Conservation (phyloP, 1,140 invertebrate species). For the Paralvinella palmiformis region DNA sequence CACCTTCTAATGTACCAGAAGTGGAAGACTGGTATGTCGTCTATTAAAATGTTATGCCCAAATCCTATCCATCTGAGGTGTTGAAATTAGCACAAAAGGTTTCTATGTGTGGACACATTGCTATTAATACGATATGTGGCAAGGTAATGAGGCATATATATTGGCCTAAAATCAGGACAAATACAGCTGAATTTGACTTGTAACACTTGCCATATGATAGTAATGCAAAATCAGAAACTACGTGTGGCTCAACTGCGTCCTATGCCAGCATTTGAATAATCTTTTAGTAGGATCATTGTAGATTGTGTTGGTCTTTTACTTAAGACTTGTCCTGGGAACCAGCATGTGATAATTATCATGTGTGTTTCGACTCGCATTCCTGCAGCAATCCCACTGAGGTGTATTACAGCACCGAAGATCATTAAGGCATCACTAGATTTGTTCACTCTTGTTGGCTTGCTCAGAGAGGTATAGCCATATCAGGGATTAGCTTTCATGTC, state of each 20-base stretch:
- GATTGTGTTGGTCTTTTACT: conserved; percentile 20
- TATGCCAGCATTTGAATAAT: conserved; percentile 20
- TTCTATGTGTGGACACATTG: conserved; percentile 20
- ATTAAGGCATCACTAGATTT: conserved; percentile 13
- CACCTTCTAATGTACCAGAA: too few species aligned
- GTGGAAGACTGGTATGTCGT: too few species aligned
- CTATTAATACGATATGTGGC: conserved; percentile 16
- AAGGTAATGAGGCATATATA: too few species aligned
- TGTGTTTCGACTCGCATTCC: conserved; percentile 13
- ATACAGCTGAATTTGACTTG: conserved; percentile 20
- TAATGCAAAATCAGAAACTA: conserved; percentile 22
- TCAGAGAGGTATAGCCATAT: conserved; percentile 13
- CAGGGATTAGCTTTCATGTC: conserved; percentile 24
- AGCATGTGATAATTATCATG: conserved; percentile 18
- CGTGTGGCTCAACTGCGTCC: conserved; percentile 14
- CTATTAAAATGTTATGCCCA: too few species aligned
- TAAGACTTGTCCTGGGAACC: conserved; percentile 10
- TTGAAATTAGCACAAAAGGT: too few species aligned
- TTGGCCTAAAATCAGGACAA: conserved; percentile 14
- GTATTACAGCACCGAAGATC: conserved; percentile 8
- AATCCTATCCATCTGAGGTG: too few species aligned
- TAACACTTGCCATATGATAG: conserved; percentile 24
- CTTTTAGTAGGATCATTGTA: conserved; percentile 19
- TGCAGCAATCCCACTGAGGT: conserved; percentile 14
- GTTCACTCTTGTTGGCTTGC: conserved; percentile 17